Conservation (phyloP, 2,113 vertebrate species). For the Columba livia region DNA sequence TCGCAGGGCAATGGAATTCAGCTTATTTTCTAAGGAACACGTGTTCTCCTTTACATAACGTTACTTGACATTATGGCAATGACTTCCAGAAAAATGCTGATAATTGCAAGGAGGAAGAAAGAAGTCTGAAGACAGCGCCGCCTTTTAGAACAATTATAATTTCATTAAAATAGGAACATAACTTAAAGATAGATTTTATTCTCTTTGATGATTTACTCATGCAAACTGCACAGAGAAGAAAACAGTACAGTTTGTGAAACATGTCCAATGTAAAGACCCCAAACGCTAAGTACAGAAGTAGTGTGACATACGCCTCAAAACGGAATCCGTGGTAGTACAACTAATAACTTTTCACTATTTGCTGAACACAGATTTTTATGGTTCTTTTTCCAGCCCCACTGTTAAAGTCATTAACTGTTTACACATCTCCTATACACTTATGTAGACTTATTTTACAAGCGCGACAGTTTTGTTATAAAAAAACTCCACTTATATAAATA, state of each 20-base stretch:
- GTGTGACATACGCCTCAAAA: slow-evolving; percentile 78
- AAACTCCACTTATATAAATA: slow-evolving; percentile 76
- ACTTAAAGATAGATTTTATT: slow-evolving; percentile 92
- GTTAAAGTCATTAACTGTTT: slow-evolving; percentile 75
- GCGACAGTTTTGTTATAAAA: slow-evolving; percentile 76
- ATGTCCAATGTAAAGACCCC: slow-evolving; percentile 81
- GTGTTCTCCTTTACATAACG: neutral
- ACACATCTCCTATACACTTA: slow-evolving; percentile 81
- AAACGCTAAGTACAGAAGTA: slow-evolving; percentile 83
- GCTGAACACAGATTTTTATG: slow-evolving; percentile 78
- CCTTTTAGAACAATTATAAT: slow-evolving; percentile 70
- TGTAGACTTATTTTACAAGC: slow-evolving; percentile 81
- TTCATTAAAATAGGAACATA: slow-evolving; percentile 79
- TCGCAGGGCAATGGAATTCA: neutral
- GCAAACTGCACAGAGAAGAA: slow-evolving; percentile 92
- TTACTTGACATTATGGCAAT: neutral
- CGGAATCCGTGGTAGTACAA: slow-evolving; percentile 76
- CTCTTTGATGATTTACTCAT: slow-evolving; percentile 97
- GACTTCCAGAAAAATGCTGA: neutral
- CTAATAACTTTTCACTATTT: slow-evolving; percentile 74
- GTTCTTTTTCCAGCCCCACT: slow-evolving; percentile 73
- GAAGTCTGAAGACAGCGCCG: slow-evolving; percentile 34
- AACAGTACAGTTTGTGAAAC: slow-evolving; percentile 87
- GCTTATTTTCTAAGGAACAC: neutral
- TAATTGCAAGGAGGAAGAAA: slow-evolving; percentile 35